Evolutionary conservation across 2,113 vertebrate species (phyloP), one percentile per base, ranked within the genome.

Genomic region (Australoheros scitulus): DNA sequence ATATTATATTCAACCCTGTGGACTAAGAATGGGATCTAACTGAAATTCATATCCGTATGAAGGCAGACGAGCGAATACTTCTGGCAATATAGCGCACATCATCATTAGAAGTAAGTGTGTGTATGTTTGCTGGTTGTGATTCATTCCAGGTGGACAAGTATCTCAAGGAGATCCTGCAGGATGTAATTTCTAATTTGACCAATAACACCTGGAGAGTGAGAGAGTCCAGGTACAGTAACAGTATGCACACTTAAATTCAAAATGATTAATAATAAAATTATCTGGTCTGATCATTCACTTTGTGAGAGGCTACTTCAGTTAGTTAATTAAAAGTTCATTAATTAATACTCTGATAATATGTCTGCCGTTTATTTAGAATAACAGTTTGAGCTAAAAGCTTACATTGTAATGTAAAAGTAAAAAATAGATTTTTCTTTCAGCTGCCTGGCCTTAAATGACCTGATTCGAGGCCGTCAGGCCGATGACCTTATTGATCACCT

Each of bases 81-180:
- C 9, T 38, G 36, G 36, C 36, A 38, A 10, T 38, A 38, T 38
- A 38, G 36, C 36, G 6, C 7, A 38, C 6, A 3, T 24, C 2
- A 10, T 24, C 4, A 9, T 70, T 22, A 11, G 17, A 55, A 7
- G n/a, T 56, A 18, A 57, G 3, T 22, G 34, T 59, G 56, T 55
- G 18, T 22, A 10, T 57, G 11, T 75, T 32, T 79, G 32, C 2
- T 34, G 91, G 20, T 76, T 61, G 18, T 61, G 36, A 7, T 91
- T 6, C 75, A 9, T 85, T 86, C 68, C 76, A 99, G 98, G 96
- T 99, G 86, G 98, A 99, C 93, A 99, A 98, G 68, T 99, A 99
- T 94, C 96, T 99, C 82, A 97, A 97, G 85, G 97, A 99, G 87
- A 98, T 99, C 91, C 96, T 99, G 88, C 96, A 99, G 79, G 98